phyloP scores from a whole-genome alignment of 2,113 vertebrate species.

The Notiomystis cincta region DNA sequence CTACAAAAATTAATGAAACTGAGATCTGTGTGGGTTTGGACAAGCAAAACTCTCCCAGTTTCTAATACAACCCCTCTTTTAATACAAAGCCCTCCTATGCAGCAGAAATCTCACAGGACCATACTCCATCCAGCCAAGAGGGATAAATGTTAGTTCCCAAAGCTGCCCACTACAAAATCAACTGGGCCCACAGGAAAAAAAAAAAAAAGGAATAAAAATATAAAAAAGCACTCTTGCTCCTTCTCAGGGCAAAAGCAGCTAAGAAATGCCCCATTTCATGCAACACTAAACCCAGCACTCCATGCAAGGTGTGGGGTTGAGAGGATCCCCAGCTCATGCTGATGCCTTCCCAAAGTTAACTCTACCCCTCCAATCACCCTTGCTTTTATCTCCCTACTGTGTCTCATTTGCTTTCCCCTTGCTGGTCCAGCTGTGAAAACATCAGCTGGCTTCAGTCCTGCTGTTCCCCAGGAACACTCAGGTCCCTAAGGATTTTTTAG shows the following conservation, averaged over 20 bases:
- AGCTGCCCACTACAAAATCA: neutral
- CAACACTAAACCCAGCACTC: neutral
- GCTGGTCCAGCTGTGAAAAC: neutral
- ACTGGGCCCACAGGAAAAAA: neutral
- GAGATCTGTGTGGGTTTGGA: neutral
- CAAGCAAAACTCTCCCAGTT: neutral
- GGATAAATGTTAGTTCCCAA: neutral
- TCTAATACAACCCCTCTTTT: neutral
- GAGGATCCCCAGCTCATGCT: neutral
- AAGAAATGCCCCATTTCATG: neutral
- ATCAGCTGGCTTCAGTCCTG: neutral
- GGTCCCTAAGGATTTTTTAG: neutral
- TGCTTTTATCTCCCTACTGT: neutral
- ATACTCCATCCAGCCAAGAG: neutral
- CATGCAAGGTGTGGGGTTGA: neutral
- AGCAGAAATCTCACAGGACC: neutral
- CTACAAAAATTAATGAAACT: neutral
- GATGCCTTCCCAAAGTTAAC: neutral
- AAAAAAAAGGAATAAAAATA: too few relatives aligned
- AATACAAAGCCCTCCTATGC: neutral
- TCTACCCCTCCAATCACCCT: neutral
- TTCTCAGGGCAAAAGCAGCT: neutral
- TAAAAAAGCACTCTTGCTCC: neutral
- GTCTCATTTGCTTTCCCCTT: neutral
- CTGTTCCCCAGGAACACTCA: neutral